A percentile compares a stretch with the other conserved stretches of the same genome.
phyloP scores from a whole-genome alignment of 1,140 invertebrate genomes.

The Atta cephalotes region DNA sequence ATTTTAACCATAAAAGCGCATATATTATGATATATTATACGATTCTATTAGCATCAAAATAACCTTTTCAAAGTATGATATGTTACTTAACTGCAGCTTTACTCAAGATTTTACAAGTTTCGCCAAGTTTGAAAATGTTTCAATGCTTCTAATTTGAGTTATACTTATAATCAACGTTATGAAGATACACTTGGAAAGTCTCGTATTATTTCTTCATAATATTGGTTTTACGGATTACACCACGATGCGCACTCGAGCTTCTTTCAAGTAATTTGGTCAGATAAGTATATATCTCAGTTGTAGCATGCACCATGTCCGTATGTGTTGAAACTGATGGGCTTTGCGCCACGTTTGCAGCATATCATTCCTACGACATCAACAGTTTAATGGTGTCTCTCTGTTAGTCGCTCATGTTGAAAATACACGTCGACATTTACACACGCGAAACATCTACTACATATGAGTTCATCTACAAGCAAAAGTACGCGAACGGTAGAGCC shows the following conservation, averaged over 20 bases:
- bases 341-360: slow-evolving; percentile 42
- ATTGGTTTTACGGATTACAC: slow-evolving; percentile 42
- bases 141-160: slow-evolving; percentile 18
- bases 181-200: not conserved
- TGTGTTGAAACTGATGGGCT: slow-evolving; percentile 22
- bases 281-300: slow-evolving; percentile 15
- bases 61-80: not conserved
- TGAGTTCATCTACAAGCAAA: not conserved
- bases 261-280: slow-evolving; percentile 22
- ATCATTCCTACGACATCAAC: slow-evolving; percentile 56
- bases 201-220: slow-evolving; percentile 1
- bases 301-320: not conserved
- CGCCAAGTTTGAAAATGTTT: slow-evolving; percentile 10
- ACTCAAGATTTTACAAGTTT: not conserved
- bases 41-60: slow-evolving; percentile 25
- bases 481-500: slow-evolving; percentile 28
- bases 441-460: slow-evolving; percentile 14
- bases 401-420: slow-evolving; percentile 16
- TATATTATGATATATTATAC: not conserved
- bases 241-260: not conserved
- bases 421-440: slow-evolving; percentile 24
- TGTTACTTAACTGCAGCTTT: not conserved
- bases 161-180: not conserved
- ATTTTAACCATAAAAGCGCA: not conserved
- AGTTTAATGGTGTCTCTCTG: slow-evolving; percentile 71